These are phyloP conservation scores for Labrus mixtus DNA, from an alignment of 2,113 vertebrate genomes.

Conservation along the genomic window DNA sequence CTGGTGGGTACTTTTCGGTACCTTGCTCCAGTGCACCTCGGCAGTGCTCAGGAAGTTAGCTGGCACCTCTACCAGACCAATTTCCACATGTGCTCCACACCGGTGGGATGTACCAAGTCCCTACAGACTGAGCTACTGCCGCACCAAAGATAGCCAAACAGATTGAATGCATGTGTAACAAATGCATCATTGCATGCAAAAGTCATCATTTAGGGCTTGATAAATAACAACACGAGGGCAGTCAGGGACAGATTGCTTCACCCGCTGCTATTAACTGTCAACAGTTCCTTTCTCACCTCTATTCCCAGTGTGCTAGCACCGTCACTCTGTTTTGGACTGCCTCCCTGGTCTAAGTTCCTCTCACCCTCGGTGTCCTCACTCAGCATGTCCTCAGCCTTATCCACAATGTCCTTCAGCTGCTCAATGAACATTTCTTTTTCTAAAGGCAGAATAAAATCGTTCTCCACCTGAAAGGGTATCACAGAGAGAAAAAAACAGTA, in stretches of 20 bases:
- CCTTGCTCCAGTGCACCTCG: too few species aligned
- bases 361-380: slow-evolving; percentile 94
- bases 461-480: slow-evolving; percentile 87
- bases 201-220: slow-evolving; percentile 54
- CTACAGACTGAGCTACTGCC: too few species aligned
- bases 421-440: slow-evolving; percentile 98
- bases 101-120: too few species aligned
- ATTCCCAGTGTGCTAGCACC: slow-evolving; percentile 69
- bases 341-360: slow-evolving; percentile 86
- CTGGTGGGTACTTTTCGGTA: too few species aligned
- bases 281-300: slow-evolving; percentile 83
- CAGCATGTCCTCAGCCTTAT: slow-evolving; percentile 98
- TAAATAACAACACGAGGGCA: slow-evolving; percentile 22
- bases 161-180: slow-evolving; percentile 13
- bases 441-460: slow-evolving; percentile 94
- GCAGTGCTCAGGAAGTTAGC: too few species aligned
- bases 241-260: slow-evolving; percentile 11
- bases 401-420: slow-evolving; percentile 98
- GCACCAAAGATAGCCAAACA: slow-evolving; percentile 3
- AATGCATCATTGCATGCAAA: slow-evolving; percentile 29
- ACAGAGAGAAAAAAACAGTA: neutral
- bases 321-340: slow-evolving; percentile 86
- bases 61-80: too few species aligned
- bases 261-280: slow-evolving; percentile 36
- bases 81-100: too few species aligned